phyloP scores from a whole-genome alignment of 2,797 vertebrate species.

The Cynopterus sphinx region DNA sequence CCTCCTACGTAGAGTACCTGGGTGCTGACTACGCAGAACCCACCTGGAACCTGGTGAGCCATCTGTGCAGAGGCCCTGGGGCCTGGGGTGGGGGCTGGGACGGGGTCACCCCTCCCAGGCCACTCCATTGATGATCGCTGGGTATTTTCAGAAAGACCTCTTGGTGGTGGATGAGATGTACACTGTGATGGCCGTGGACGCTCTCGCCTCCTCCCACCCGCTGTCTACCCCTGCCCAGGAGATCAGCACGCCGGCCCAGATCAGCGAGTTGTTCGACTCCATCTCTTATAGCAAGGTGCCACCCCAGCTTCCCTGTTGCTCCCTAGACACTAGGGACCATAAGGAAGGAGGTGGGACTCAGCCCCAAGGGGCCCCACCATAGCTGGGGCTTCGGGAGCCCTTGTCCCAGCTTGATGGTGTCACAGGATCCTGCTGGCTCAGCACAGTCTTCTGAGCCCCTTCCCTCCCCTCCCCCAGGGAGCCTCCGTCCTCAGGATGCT shows the following conservation, averaged over 20 bases:
- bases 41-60: conserved; percentile 91
- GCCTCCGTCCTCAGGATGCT: conserved; percentile 95
- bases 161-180: conserved; percentile 90
- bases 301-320: accelerated
- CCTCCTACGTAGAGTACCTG: conserved; percentile 94
- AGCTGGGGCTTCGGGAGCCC: accelerated
- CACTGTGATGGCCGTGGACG: conserved; percentile 90
- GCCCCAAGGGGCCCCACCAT: accelerated
- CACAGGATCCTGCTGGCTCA: accelerated
- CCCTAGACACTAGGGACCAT: accelerated
- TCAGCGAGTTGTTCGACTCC: conserved; percentile 92
- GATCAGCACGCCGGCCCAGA: conserved; percentile 90
- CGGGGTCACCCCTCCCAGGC: background rate
- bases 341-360: accelerated
- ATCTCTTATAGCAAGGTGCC: conserved; percentile 97
- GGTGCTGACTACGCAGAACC: conserved; percentile 87
- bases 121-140: background rate
- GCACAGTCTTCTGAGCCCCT: background rate
- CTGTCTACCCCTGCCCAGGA: conserved; percentile 89
- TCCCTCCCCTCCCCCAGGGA: conserved; percentile 85
- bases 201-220: conserved; percentile 93
- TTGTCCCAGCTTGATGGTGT: accelerated
- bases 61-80: accelerated
- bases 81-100: accelerated
- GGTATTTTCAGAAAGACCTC: conserved; percentile 89